phyloP scores from a whole-genome alignment of 2,888 invertebrate genomes.

The Agrotis ipsilon region DNA sequence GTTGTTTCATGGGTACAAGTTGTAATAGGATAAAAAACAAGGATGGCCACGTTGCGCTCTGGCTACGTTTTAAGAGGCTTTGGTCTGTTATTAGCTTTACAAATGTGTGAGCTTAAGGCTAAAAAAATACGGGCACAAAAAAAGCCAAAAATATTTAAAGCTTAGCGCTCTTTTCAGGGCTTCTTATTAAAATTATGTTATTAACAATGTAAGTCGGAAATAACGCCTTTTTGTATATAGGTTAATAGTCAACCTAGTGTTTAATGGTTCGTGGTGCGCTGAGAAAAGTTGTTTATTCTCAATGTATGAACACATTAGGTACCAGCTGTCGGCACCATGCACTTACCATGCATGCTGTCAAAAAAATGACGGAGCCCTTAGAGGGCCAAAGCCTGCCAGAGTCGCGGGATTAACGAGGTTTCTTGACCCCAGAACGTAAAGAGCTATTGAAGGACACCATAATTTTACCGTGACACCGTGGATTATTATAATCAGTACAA shows the following conservation, averaged over 20 bases:
- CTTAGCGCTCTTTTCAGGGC: conserved; percentile 69
- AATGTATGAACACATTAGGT: too few relatives aligned
- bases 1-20: conserved; percentile 27
- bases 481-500: too few relatives aligned
- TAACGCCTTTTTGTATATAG: conserved; percentile 28
- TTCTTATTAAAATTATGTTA: conserved; percentile 75
- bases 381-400: too few relatives aligned
- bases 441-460: too few relatives aligned
- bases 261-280: not conserved
- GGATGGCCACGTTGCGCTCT: conserved; percentile 34
- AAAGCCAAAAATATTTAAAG: conserved; percentile 68
- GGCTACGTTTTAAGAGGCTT: conserved; percentile 59
- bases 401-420: too few relatives aligned
- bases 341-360: too few relatives aligned
- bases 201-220: conserved; percentile 66
- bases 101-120: conserved; percentile 74
- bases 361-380: too few relatives aligned
- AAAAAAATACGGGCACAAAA: conserved; percentile 68
- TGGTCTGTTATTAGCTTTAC: conserved; percentile 68
- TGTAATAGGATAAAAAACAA: conserved; percentile 54
- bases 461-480: too few relatives aligned
- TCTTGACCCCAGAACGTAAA: too few relatives aligned
- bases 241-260: conserved; percentile 26
- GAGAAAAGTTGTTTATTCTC: too few relatives aligned
- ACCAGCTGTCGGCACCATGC: too few relatives aligned